Evolutionary conservation across 2,797 vertebrate genomes (phyloP).

Genomic region (Melanotaenia parkinsoni): DNA sequence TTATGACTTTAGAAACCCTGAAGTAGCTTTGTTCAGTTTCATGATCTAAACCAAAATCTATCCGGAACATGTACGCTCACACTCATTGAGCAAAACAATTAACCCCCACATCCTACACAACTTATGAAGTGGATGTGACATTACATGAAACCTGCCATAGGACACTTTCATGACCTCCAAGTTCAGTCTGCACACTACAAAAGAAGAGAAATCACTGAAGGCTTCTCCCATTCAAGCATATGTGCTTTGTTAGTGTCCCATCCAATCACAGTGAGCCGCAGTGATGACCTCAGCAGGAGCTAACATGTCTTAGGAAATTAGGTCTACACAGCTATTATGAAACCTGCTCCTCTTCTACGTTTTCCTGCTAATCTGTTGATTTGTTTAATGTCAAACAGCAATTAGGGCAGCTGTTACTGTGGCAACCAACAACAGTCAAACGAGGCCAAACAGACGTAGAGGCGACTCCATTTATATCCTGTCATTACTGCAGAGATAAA

Average conservation of each 20-base stretch:
- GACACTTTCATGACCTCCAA: neutral
- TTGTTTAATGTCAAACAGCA: conserved; percentile 11
- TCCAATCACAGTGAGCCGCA: conserved; percentile 9
- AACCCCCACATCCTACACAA: too few species aligned
- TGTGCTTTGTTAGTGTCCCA: neutral
- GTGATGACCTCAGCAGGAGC: neutral
- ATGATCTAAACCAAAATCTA: too few species aligned
- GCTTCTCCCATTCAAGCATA: neutral
- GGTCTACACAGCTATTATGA: neutral
- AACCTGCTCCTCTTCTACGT: conserved; percentile 2
- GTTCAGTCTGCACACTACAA: neutral
- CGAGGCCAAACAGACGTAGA: neutral
- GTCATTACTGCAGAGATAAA: neutral
- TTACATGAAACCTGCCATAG: too few species aligned
- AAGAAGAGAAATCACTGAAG: neutral
- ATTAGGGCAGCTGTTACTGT: conserved; percentile 27
- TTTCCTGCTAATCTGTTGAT: conserved; percentile 40
- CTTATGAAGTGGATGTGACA: too few species aligned
- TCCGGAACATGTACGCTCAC: too few species aligned
- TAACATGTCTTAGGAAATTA: conserved; percentile 32
- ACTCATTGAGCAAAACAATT: too few species aligned
- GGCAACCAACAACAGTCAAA: conserved; percentile 10
- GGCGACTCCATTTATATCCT: neutral
- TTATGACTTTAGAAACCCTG: too few species aligned
- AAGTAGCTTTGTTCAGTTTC: too few species aligned